These are phyloP conservation scores for Stenoptilia bipunctidactyla DNA, from an alignment of 2,888 invertebrate genomes.

Conservation along the genomic window DNA sequence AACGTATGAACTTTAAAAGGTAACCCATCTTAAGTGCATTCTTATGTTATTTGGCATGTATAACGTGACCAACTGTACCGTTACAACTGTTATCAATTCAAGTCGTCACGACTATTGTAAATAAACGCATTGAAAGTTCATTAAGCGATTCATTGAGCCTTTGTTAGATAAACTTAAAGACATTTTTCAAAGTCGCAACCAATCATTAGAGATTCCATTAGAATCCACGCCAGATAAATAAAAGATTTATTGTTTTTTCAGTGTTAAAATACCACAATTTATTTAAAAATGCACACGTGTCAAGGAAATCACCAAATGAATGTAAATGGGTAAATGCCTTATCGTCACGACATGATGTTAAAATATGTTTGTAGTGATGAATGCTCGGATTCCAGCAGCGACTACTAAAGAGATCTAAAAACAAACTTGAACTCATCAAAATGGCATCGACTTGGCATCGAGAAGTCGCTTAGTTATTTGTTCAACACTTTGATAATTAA, in stretches of 20 bases:
- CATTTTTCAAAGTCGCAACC: neutral
- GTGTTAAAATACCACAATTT: constrained; percentile 41
- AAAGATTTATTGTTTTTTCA: constrained; percentile 39
- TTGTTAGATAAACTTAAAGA: constrained; percentile 18
- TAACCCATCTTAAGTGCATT: constrained; percentile 24
- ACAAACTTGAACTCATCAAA: constrained; percentile 41
- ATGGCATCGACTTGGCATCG: constrained; percentile 39
- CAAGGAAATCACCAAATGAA: constrained; percentile 27
- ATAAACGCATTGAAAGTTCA: constrained; percentile 27
- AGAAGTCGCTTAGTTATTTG: constrained; percentile 40
- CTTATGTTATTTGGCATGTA: constrained; percentile 44
- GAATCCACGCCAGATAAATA: constrained; percentile 7
- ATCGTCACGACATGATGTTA: constrained; percentile 39
- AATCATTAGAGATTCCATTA: neutral
- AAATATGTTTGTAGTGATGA: constrained; percentile 49
- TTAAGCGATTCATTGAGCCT: constrained; percentile 30
- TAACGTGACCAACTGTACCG: constrained; percentile 16
- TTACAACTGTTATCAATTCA: constrained; percentile 3
- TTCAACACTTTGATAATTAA: constrained; percentile 48
- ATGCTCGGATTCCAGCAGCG: constrained; percentile 41
- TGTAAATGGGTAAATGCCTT: constrained; percentile 50
- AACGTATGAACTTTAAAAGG: constrained; percentile 32
- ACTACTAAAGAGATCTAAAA: constrained; percentile 54
- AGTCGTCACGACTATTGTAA: constrained; percentile 43
- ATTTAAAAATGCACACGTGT: constrained; percentile 17